phyloP scores from a whole-genome alignment of 2,888 invertebrate genomes.

The Conops quadrifasciatus region DNA sequence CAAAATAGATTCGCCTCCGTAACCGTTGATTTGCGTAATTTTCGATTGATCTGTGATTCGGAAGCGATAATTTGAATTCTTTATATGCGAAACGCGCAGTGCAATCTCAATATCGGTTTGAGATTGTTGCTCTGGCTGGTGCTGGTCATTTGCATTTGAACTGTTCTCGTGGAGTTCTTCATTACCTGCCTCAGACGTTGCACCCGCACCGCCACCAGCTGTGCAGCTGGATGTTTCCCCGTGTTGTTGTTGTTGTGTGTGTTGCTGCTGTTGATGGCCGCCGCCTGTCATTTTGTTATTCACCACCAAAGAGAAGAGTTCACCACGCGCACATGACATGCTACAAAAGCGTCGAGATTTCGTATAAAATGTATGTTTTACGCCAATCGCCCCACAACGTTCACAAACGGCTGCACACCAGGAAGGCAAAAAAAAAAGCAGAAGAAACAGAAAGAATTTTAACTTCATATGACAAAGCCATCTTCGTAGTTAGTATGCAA shows the following conservation, averaged over 20 bases:
- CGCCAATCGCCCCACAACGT: constrained; percentile 85
- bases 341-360: constrained; percentile 84
- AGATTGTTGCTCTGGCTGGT: constrained; percentile 43
- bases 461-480: too few species aligned
- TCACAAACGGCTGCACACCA: constrained; percentile 77
- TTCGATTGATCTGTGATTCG: constrained; percentile 63
- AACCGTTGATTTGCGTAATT: constrained; percentile 61
- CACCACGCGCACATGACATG: constrained; percentile 77
- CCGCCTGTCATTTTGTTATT: constrained; percentile 57
- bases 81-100: constrained; percentile 61
- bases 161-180: constrained; percentile 33
- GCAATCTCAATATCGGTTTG: constrained; percentile 62
- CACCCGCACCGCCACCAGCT: constrained; percentile 34
- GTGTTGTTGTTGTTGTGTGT: constrained; percentile 41
- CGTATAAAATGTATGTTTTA: constrained; percentile 87
- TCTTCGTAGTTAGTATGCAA: too few species aligned
- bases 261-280: constrained; percentile 41
- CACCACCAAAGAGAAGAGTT: constrained; percentile 62
- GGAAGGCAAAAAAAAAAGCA: constrained; percentile 17
- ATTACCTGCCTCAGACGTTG: constrained; percentile 23
- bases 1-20: constrained; percentile 53
- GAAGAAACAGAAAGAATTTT: too few species aligned
- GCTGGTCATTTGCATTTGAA: constrained; percentile 36
- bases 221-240: too few species aligned
- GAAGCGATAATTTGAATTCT: constrained; percentile 64